A percentile compares a stretch with the other conserved stretches of the same genome.
These are phyloP conservation scores for Anthoptus insignis DNA, from an alignment of 2,888 invertebrate species.

Conservation along the genomic window DNA sequence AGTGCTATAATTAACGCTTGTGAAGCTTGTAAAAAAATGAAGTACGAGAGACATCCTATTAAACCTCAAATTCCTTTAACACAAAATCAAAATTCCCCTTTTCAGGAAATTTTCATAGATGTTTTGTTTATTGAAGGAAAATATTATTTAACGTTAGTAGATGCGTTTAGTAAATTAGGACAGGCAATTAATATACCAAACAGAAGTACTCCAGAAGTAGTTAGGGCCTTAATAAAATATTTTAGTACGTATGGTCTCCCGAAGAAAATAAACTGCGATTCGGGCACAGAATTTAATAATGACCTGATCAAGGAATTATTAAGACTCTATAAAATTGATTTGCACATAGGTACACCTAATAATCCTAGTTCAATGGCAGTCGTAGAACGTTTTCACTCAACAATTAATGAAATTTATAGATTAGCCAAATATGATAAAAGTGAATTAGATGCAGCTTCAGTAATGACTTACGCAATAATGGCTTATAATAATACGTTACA, in stretches of 20 bases:
- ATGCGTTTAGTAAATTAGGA: slow-evolving; percentile 32
- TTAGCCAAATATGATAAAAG: slow-evolving; percentile 43
- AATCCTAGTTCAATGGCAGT: slow-evolving; percentile 49
- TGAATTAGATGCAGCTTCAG: not conserved
- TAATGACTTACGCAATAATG: not conserved
- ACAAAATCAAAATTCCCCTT: slow-evolving; percentile 29
- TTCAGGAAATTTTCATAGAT: slow-evolving; percentile 9
- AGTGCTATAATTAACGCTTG: slow-evolving; percentile 47
- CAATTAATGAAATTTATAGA: slow-evolving; percentile 42
- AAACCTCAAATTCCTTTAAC: slow-evolving; percentile 25
- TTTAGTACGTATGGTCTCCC: slow-evolving; percentile 44
- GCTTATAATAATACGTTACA: slow-evolving; percentile 36
- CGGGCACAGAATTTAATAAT: slow-evolving; percentile 43
- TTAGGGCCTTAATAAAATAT: slow-evolving; percentile 42
- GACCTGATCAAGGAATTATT: slow-evolving; percentile 42
- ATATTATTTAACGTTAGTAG: not conserved
- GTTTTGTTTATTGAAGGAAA: not conserved
- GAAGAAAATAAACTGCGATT: slow-evolving; percentile 39
- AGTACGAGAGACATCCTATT: slow-evolving; percentile 43
- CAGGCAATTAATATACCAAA: slow-evolving; percentile 38
- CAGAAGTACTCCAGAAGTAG: slow-evolving; percentile 42
- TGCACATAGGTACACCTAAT: slow-evolving; percentile 48
- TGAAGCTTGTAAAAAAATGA: slow-evolving; percentile 46
- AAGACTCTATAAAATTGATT: slow-evolving; percentile 45
- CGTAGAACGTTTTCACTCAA: slow-evolving; percentile 47